A percentile compares a stretch with the other conserved stretches of the same genome.
These are phyloP conservation scores for Alauda arvensis DNA, from an alignment of 2,797 vertebrate genomes.

Conservation along the genomic window DNA sequence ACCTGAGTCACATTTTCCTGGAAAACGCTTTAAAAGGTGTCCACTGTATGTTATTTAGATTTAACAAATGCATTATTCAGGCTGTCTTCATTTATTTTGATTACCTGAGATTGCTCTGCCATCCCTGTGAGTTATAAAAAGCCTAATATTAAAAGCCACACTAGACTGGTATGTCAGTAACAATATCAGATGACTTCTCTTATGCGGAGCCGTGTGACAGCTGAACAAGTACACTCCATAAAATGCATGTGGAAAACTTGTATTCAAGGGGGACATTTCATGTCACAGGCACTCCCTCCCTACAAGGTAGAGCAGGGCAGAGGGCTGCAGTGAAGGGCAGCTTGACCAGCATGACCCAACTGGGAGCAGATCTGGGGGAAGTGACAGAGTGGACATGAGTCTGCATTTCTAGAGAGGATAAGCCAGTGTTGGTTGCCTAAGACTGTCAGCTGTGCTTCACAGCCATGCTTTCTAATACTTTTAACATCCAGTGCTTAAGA, in stretches of 20 bases:
- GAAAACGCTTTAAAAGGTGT: constrained; percentile 62
- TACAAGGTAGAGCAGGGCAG: neutral
- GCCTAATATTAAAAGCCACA: constrained; percentile 60
- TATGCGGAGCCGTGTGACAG: constrained; percentile 48
- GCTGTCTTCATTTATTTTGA: constrained; percentile 65
- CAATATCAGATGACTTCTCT: constrained; percentile 44
- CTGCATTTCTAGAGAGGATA: constrained; percentile 30
- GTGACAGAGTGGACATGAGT: neutral
- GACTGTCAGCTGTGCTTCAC: constrained; percentile 54
- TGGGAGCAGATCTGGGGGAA: constrained; percentile 57
- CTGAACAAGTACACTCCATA: constrained; percentile 19
- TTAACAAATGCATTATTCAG: constrained; percentile 66
- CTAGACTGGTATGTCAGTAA: constrained; percentile 46
- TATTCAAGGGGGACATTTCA: constrained; percentile 9
- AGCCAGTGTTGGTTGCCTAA: neutral
- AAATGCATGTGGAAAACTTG: constrained; percentile 43
- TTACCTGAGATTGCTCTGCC: constrained; percentile 57
- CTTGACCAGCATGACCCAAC: constrained; percentile 54
- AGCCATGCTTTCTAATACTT: constrained; percentile 44
- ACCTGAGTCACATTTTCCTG: constrained; percentile 57
- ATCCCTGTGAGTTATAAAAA: constrained; percentile 60
- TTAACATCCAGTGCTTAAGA: constrained; percentile 52
- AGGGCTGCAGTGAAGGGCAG: neutral
- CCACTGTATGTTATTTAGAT: constrained; percentile 62
- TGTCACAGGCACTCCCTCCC: neutral